Base-by-base conservation (phyloP, 2,113 vertebrate genomes). In the Notarius quadriscutis region DNA sequence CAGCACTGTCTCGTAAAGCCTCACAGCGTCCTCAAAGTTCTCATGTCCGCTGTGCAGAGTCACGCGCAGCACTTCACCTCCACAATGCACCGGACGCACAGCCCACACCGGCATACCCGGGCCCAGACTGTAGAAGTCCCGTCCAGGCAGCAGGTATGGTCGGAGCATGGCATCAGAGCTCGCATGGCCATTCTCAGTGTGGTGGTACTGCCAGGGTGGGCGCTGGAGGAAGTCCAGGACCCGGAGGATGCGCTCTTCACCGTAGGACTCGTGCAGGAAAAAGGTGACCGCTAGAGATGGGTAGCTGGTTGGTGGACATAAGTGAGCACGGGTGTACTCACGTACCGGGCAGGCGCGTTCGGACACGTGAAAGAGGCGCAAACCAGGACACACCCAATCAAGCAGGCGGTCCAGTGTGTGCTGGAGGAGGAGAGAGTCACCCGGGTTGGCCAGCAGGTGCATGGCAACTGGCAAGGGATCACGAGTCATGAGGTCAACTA, bases 71-170 rank as follows among this genome's bases (percentile, higher is more conserved):
- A 97, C 94, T 84, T 99, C 97, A 0, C 95, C 90, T 20, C 97
- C 96, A 0, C 95, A 90, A 86, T 92, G 96, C 84, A 95, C 97
- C 2, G 95, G 94, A 58, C 97, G 93, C 75, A 99, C 92, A 0
- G 96, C 98, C 98, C 98, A 99, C 86, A 98, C 93, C 0, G 98
- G 98, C 97, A 99, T 96, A 55, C 96, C 96, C 2, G 90, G 91
- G 0, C 97, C 97, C 92, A 99, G 92, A 51, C 96, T 90, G 1
- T 98, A 99, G 91, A 98, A 97, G 86, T 97, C 96, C 89, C 96
- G 95, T 7, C 91, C 93, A 88, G 93, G 93, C 1, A 96, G 92
- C 22, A 91, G 88, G 81, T 87, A 95, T 7, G 88, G 93, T 18
- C 89, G 86, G 25, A 92, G 88, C 77, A 87, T 81, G 83, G 90